Base-by-base conservation (phyloP, 64 coral and sea anemone species). In the Actinia equina region DNA sequence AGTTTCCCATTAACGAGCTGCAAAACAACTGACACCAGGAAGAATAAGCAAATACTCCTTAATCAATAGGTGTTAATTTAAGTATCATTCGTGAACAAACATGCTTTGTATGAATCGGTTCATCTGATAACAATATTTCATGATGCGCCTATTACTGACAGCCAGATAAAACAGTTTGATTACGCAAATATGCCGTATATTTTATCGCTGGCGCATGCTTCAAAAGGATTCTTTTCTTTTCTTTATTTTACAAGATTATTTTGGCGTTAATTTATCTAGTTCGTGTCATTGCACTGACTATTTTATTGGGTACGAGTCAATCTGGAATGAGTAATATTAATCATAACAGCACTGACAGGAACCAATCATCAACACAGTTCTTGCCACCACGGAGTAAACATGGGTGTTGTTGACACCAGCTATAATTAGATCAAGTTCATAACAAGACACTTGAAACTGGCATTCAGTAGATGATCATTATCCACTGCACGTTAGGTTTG, bases 381-480 rank as follows among this genome's bases (percentile, higher is more conserved):
- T 23, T 69, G 9, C 63, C 22, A 23, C 63, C 16, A 19, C 18
- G 59, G 5, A 13, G 59, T 69, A n/a, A 69, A 69, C 63, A 69
- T 20, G 63, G 30, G 30, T 23, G 20, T n/a, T 69, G 63, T 69
- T 69, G 63, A 69, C 63, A 69, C n/a, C 63, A 69, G 22, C 19
- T 69, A 25, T 69, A 69, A 69, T 69, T 69, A 69, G 63, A 69
- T 69, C 63, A 25, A 69, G 22, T 69, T 69, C 59, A 69, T 69
- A 9, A n/a, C 63, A 10, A 69, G 63, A 69, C 63, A 69, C n/a
- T 49, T 49, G 46, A 49, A 49, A 2, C 7, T 49, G 46, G 46
- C 46, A 49, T 49, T 49, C 46, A 49, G 46, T 8, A 49, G 46
- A 49, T 49, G 46, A 49, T 49, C 4, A 49, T 49, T 49, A 49